A percentile compares a stretch with the other conserved stretches of the same genome.
These are phyloP conservation scores for Oryzias javanicus DNA, from an alignment of 2,113 vertebrate genomes.

Conservation along the genomic window DNA sequence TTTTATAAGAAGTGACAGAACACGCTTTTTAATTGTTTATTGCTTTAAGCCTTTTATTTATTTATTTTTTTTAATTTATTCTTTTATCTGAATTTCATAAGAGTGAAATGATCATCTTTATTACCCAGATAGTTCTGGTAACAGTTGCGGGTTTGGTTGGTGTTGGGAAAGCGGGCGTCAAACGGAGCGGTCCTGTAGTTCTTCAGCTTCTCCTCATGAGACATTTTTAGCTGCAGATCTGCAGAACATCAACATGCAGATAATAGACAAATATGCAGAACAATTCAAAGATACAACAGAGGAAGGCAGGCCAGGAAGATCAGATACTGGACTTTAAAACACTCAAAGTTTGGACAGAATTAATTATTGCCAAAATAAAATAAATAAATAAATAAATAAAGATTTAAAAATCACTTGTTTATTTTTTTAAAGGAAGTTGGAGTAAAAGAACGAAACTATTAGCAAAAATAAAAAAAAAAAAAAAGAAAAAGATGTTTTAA, in stretches of 20 bases:
- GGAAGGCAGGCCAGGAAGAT: not conserved
- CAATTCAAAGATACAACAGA: not conserved
- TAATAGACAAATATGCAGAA: not conserved
- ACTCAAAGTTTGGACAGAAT: no score
- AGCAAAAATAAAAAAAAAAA: no score
- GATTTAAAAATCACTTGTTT: no score
- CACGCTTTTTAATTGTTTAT: not conserved
- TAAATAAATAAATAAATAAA: no score
- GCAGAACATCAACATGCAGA: not conserved
- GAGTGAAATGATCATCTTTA: not conserved
- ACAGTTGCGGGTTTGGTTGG: slow-evolving; percentile 80
- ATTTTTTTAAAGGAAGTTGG: no score
- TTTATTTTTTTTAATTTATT: not conserved
- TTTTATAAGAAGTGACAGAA: not conserved
- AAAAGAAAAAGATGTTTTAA: no score
- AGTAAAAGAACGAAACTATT: no score
- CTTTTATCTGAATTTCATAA: not conserved
- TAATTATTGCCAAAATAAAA: no score
- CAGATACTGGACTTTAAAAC: no score
- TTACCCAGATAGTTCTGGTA: slow-evolving; percentile 80
- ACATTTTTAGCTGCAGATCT: slow-evolving; percentile 51
- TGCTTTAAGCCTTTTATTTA: not conserved
- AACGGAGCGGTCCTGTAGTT: slow-evolving; percentile 77
- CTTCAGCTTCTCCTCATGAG: slow-evolving; percentile 70
- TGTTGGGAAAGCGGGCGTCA: slow-evolving; percentile 78